A percentile compares a stretch with the other conserved stretches of the same genome.
phyloP scores from a whole-genome alignment of 2,888 invertebrate species.

The Diadegma fenestrale region DNA sequence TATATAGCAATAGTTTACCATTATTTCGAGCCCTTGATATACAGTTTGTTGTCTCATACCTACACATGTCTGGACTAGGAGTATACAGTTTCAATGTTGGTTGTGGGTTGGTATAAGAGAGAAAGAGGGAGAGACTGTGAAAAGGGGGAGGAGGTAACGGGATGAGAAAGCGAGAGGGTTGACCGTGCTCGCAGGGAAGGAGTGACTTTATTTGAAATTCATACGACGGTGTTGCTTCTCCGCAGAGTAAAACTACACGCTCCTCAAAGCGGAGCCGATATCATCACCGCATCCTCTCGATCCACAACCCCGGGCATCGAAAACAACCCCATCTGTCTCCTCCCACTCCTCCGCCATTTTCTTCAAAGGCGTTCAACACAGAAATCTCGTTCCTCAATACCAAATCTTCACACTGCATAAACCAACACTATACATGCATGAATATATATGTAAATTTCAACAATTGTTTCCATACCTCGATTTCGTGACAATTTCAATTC shows the following conservation, averaged over 20 bases:
- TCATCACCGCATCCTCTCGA: constrained; percentile 69
- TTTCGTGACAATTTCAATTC: constrained; percentile 61
- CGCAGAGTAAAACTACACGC: constrained; percentile 58
- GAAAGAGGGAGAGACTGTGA: neutral
- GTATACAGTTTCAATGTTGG: neutral
- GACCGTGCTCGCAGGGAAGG: constrained; percentile 44
- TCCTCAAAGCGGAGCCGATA: constrained; percentile 77
- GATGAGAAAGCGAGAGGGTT: constrained; percentile 35
- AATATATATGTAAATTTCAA: constrained; percentile 38
- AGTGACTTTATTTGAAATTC: constrained; percentile 78
- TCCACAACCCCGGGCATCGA: constrained; percentile 38
- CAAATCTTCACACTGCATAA: constrained; percentile 61
- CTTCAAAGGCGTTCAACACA: constrained; percentile 76
- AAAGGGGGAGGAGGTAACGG: neutral
- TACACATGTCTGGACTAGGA: neutral
- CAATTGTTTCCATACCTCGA: constrained; percentile 73
- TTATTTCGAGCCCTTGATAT: constrained; percentile 13
- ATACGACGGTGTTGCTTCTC: constrained; percentile 69
- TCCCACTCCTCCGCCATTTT: constrained; percentile 57
- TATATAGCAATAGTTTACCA: constrained; percentile 6
- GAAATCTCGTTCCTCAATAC: constrained; percentile 53
- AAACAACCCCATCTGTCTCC: constrained; percentile 31
- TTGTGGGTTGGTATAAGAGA: neutral
- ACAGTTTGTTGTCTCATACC: constrained; percentile 12
- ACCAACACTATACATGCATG: constrained; percentile 12